Conservation (phyloP, 2,113 vertebrate genomes). For the Campylomormyrus numenius region DNA sequence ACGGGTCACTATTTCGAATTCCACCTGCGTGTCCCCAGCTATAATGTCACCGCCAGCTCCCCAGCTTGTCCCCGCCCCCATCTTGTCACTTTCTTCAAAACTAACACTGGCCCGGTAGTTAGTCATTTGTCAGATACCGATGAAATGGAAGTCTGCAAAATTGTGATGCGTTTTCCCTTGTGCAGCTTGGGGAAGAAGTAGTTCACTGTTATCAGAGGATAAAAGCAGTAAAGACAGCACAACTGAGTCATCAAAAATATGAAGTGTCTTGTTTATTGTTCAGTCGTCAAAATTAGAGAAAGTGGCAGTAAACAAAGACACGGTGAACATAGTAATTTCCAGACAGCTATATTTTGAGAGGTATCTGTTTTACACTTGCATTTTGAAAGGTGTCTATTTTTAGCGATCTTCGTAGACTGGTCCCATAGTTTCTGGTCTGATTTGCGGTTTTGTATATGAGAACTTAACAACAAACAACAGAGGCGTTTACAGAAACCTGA, state of each 20-base stretch:
- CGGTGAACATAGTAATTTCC: background rate
- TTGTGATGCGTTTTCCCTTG: background rate
- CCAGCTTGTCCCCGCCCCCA: background rate
- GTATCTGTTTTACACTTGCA: background rate
- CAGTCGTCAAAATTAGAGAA: background rate
- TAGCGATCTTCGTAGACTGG: background rate
- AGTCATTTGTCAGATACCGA: background rate
- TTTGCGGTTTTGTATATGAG: background rate
- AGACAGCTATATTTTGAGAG: background rate
- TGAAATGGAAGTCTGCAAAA: background rate
- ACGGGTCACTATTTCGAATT: background rate
- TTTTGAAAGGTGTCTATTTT: slow-evolving; percentile 5
- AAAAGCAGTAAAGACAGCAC: background rate
- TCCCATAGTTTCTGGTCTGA: background rate
- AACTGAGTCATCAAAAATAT: background rate
- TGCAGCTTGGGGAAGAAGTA: background rate
- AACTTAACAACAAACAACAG: slow-evolving; percentile 13
- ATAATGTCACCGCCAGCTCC: background rate
- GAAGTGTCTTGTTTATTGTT: background rate
- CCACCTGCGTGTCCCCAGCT: background rate
- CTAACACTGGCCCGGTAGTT: background rate
- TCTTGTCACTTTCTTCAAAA: background rate
- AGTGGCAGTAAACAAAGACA: background rate
- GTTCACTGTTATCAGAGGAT: background rate
- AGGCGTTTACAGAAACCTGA: slow-evolving; percentile 27